Percentiles rank a stretch among this genome's conserved stretches.
Conservation (phyloP, 2,113 vertebrate genomes). For the Mormyrus lacerda region DNA sequence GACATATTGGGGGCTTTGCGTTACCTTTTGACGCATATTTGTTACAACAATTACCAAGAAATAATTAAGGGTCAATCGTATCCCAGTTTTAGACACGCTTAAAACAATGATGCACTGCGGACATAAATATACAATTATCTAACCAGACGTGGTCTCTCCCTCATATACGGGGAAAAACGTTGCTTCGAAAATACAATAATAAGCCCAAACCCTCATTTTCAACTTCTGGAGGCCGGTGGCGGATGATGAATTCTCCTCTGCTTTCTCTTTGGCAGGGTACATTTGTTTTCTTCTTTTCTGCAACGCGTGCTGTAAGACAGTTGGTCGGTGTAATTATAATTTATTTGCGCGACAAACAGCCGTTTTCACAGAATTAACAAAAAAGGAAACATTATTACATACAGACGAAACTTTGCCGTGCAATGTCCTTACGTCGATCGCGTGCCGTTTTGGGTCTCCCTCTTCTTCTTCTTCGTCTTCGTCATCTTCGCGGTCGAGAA, state of each 20-base stretch:
- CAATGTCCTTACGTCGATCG: constrained; percentile 26
- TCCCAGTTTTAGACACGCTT: constrained; percentile 7
- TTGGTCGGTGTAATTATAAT: constrained; percentile 35
- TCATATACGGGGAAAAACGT: background rate
- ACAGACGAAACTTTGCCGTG: constrained; percentile 28
- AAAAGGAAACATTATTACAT: constrained; percentile 29
- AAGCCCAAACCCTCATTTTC: constrained; percentile 36
- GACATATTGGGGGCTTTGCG: background rate
- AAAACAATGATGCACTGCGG: constrained; percentile 6
- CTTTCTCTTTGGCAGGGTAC: constrained; percentile 39
- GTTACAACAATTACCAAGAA: constrained; percentile 15
- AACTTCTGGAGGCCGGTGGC: constrained; percentile 31
- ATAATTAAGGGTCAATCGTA: constrained; percentile 9
- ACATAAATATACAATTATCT: constrained; percentile 13
- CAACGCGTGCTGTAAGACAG: constrained; percentile 37
- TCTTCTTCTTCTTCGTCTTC: background rate
- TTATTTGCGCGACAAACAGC: constrained; percentile 20
- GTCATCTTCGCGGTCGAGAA: constrained; percentile 45
- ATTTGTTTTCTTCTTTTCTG: constrained; percentile 47
- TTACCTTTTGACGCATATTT: constrained; percentile 1
- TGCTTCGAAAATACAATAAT: constrained; percentile 22
- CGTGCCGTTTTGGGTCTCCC: constrained; percentile 34
- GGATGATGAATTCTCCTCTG: constrained; percentile 34
- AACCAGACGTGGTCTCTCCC: background rate
- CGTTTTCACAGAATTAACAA: constrained; percentile 17